phyloP scores from a whole-genome alignment of 1,140 invertebrate genomes.

The Aradophagus sp. region DNA sequence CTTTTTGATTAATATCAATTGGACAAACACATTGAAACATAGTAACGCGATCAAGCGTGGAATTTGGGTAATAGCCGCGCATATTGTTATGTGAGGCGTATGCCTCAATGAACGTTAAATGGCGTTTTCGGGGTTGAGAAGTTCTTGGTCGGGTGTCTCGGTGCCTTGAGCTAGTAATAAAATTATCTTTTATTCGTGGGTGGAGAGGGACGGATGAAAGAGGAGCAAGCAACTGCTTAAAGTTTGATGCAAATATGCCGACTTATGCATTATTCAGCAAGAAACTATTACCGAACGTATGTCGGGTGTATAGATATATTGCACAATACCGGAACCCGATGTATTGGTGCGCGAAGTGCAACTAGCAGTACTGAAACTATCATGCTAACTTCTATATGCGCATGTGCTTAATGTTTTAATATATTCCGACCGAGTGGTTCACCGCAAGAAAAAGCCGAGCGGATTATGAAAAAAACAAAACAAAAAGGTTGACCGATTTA shows the following conservation, averaged over 20 bases:
- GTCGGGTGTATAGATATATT: constrained; percentile 32
- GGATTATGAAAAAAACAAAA: constrained; percentile 29
- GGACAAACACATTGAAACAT: constrained; percentile 5
- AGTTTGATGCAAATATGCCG: constrained; percentile 70
- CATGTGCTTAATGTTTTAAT: constrained; percentile 67
- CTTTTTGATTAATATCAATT: constrained; percentile 1
- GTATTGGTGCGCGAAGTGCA: constrained; percentile 54
- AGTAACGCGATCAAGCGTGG: constrained; percentile 32
- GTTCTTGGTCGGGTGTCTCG: constrained; percentile 54
- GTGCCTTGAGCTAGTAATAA: constrained; percentile 65
- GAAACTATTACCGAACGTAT: constrained; percentile 68
- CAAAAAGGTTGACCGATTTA: constrained; percentile 22
- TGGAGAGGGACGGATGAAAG: constrained; percentile 38
- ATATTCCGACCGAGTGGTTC: constrained; percentile 65
- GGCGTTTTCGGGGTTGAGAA: constrained; percentile 61
- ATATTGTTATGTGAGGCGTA: constrained; percentile 63
- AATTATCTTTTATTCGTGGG: constrained; percentile 69
- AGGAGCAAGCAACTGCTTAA: constrained; percentile 63
- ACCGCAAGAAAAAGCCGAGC: constrained; percentile 25
- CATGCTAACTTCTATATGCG: constrained; percentile 61
- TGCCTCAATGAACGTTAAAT: constrained; percentile 60
- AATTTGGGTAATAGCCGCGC: constrained; percentile 56
- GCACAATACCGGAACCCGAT: constrained; percentile 19
- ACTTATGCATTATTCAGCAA: constrained; percentile 70
- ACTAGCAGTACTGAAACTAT: constrained; percentile 63